These are phyloP conservation scores for Oncorhynchus gorbuscha DNA, from an alignment of 2,113 vertebrate genomes.

Conservation along the genomic window DNA sequence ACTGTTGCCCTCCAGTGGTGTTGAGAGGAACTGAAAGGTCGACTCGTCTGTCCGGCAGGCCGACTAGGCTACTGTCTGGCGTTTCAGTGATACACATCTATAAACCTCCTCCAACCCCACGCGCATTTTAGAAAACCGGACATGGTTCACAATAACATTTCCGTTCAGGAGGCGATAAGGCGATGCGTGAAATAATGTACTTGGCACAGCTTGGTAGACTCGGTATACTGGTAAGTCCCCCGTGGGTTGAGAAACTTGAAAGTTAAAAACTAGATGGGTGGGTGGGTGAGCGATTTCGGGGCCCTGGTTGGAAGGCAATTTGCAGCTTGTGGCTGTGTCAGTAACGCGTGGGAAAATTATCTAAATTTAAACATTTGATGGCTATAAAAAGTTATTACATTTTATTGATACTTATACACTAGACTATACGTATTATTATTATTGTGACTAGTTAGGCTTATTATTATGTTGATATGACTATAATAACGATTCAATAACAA, in stretches of 20 bases:
- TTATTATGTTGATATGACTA: too few relatives aligned
- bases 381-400: not conserved
- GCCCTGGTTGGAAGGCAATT: constrained; percentile 58
- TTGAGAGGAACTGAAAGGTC: constrained; percentile 20
- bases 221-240: constrained; percentile 65
- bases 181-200: constrained; percentile 22
- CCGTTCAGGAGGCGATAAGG: constrained; percentile 47
- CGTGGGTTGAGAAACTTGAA: constrained; percentile 72
- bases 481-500: too few relatives aligned
- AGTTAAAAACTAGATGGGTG: constrained; percentile 50
- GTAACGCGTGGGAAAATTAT: not conserved
- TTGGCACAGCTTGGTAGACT: not conserved
- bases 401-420: too few relatives aligned
- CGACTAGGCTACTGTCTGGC: too few relatives aligned
- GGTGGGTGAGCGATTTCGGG: constrained; percentile 37
- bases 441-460: too few relatives aligned
- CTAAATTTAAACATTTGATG: constrained; percentile 17
- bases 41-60: too few relatives aligned
- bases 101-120: too few relatives aligned
- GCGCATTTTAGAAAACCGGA: not conserved
- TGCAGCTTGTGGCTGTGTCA: constrained; percentile 40
- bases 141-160: constrained; percentile 22
- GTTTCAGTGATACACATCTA: too few relatives aligned
- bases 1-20: constrained; percentile 62
- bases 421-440: too few relatives aligned